These are phyloP conservation scores for Camponotus vicinus DNA, from an alignment of 1,140 invertebrate genomes.

Conservation along the genomic window DNA sequence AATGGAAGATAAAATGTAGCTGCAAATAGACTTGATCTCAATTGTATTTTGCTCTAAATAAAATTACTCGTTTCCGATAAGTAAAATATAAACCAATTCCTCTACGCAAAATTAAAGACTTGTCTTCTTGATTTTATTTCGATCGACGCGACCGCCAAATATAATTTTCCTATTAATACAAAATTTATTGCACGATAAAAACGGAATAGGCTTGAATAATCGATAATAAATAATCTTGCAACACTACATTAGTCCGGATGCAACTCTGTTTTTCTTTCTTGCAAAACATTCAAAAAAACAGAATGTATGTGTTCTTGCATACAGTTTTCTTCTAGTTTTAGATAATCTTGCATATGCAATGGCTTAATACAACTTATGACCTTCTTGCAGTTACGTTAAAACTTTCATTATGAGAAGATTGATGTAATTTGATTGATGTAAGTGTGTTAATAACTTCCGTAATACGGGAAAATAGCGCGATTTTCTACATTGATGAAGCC, in stretches of 20 bases:
- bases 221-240: too few relatives aligned
- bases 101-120: background rate
- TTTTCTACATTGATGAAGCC: constrained; percentile 31
- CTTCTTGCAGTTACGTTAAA: background rate
- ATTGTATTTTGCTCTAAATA: background rate
- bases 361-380: background rate
- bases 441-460: constrained; percentile 56
- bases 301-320: background rate
- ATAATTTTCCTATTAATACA: background rate
- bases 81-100: background rate
- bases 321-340: constrained; percentile 1
- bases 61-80: background rate
- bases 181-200: background rate
- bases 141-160: background rate
- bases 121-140: constrained; percentile 21
- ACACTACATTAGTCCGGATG: too few relatives aligned
- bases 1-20: background rate
- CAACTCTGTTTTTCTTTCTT: too few relatives aligned
- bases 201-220: background rate
- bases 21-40: background rate
- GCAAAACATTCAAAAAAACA: too few relatives aligned
- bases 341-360: constrained; percentile 7
- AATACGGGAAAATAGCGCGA: constrained; percentile 27
- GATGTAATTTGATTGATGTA: constrained; percentile 46
- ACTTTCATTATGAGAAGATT: constrained; percentile 31